Conservation (phyloP, 2,113 vertebrate genomes). For the Channa argus region DNA sequence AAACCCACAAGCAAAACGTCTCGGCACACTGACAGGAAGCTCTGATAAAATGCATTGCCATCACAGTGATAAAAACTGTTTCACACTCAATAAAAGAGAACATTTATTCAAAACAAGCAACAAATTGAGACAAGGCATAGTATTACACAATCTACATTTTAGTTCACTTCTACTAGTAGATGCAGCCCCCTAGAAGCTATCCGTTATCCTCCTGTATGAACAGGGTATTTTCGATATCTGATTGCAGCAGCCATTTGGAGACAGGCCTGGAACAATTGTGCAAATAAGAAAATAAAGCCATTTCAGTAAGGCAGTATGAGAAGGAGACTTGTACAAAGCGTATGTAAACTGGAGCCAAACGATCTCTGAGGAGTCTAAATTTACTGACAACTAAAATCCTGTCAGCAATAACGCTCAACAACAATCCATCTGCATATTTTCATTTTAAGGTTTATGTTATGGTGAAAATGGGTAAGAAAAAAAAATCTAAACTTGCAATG, state of each 20-base stretch:
- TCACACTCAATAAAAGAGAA: background rate
- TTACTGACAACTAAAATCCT: too few relatives aligned
- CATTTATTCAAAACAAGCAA: background rate
- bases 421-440: too few relatives aligned
- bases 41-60: constrained; percentile 74
- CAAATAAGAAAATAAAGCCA: too few relatives aligned
- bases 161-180: background rate
- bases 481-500: too few relatives aligned
- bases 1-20: constrained; percentile 89
- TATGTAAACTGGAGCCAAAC: too few relatives aligned
- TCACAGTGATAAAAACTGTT: background rate
- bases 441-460: too few relatives aligned
- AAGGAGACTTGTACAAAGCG: too few relatives aligned
- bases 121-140: background rate
- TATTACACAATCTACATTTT: background rate
- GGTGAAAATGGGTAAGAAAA: too few relatives aligned
- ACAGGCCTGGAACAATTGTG: constrained; percentile 24
- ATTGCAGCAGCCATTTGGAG: constrained; percentile 24
- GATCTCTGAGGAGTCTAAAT: too few relatives aligned
- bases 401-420: too few relatives aligned
- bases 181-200: background rate
- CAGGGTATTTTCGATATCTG: constrained; percentile 33
- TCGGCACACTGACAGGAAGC: constrained; percentile 85
- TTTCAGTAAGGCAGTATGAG: too few relatives aligned
- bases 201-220: background rate